These are phyloP conservation scores for Zoanthus gigantus DNA, from an alignment of 92 coral and sea anemone genomes.

Conservation along the genomic window DNA sequence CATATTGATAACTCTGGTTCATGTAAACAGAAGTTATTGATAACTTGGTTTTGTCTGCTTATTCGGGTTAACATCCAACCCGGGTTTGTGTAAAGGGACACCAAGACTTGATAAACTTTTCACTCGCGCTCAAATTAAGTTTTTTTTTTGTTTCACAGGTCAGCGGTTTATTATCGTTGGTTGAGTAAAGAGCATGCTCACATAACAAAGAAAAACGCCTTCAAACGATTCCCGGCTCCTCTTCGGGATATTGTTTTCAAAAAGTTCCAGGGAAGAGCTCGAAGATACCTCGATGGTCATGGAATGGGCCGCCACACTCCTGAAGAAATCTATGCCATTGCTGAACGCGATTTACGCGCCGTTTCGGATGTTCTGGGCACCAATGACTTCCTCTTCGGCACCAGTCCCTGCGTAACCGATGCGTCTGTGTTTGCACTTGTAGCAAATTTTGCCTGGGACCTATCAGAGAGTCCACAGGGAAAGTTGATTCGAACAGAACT, in stretches of 20 bases:
- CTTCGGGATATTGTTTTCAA: constrained; percentile 60
- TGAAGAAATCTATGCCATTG: constrained; percentile 81
- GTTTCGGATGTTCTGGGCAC: constrained; percentile 78
- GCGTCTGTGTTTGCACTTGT: constrained; percentile 78
- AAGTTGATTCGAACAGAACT: constrained; percentile 65
- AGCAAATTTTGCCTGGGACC: constrained; percentile 70
- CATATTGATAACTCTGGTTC: too few relatives aligned
- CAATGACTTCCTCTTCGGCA: constrained; percentile 86
- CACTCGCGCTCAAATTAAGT: neutral
- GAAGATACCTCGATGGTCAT: constrained; percentile 70
- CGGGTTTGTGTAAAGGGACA: too few relatives aligned
- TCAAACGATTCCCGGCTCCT: constrained; percentile 61
- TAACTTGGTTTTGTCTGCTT: too few relatives aligned
- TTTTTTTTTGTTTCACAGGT: constrained; percentile 50
- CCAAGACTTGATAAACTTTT: too few relatives aligned
- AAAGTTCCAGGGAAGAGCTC: constrained; percentile 61
- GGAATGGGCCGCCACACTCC: constrained; percentile 92
- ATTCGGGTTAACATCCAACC: too few relatives aligned
- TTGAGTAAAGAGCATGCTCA: constrained; percentile 63
- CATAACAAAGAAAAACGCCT: constrained; percentile 43
- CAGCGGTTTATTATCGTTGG: constrained; percentile 77
- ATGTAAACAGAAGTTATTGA: too few relatives aligned
- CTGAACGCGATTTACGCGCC: constrained; percentile 83
- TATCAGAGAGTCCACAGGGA: constrained; percentile 74
- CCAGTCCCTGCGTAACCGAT: constrained; percentile 79